A percentile compares a stretch with the other conserved stretches of the same genome.
These are phyloP conservation scores for Hippocampus zosterae DNA, from an alignment of 2,113 vertebrate species.

Conservation along the genomic window DNA sequence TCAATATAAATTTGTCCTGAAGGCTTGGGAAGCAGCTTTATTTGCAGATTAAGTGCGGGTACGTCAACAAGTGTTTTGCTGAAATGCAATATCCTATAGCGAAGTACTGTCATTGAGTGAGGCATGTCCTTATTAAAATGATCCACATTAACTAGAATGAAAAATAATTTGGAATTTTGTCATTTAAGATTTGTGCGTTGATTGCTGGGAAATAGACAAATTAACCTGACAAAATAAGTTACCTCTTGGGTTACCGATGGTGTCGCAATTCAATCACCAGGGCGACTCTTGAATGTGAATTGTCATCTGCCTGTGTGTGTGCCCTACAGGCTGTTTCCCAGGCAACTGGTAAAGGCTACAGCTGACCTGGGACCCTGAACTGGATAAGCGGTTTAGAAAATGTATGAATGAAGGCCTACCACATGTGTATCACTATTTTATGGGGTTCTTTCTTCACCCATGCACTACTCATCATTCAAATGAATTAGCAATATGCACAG, in stretches of 20 bases:
- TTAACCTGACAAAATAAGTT: too few relatives aligned
- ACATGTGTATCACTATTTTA: neutral
- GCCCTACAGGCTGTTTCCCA: too few relatives aligned
- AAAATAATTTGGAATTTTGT: neutral
- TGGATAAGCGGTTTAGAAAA: neutral
- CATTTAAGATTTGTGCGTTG: neutral
- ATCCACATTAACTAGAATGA: neutral
- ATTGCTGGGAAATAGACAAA: too few relatives aligned
- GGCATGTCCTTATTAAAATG: neutral
- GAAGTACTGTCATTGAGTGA: neutral
- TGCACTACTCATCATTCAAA: neutral
- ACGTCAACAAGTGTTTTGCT: neutral
- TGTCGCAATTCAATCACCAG: neutral
- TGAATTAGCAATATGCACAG: neutral
- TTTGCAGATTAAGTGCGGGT: neutral
- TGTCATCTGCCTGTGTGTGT: too few relatives aligned
- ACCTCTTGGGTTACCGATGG: too few relatives aligned
- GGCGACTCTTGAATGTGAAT: too few relatives aligned
- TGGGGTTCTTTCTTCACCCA: neutral
- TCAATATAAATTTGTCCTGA: neutral
- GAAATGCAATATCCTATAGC: neutral
- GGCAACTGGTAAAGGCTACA: neutral
- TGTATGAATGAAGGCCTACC: neutral
- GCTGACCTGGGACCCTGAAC: neutral
- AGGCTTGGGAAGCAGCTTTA: neutral